Evolutionary conservation across 92 coral and sea anemone genomes (phyloP).

Genomic region (Scolanthus callimorphus): DNA sequence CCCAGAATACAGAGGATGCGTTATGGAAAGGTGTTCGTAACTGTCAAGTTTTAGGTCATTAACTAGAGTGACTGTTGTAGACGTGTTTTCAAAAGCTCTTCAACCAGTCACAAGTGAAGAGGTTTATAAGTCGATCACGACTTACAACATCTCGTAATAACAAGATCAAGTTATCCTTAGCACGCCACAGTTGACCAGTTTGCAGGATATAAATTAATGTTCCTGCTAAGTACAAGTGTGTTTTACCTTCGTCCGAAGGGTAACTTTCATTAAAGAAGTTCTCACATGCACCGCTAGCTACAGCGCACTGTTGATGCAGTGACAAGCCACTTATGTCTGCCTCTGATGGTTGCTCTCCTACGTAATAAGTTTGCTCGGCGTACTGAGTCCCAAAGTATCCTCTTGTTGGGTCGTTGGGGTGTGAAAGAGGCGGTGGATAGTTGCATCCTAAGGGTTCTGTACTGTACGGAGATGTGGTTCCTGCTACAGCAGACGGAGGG

Average conservation of each 20-base stretch:
- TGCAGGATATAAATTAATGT: too few species aligned
- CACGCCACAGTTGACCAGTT: too few species aligned
- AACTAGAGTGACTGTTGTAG: not conserved
- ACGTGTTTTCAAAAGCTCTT: constrained; percentile 1
- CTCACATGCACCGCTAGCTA: constrained; percentile 15
- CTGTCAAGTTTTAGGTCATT: not conserved
- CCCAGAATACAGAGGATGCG: too few species aligned
- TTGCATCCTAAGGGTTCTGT: constrained; percentile 6
- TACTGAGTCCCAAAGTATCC: constrained; percentile 15
- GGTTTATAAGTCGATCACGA: not conserved
- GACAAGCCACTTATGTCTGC: too few species aligned
- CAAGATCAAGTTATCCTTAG: too few species aligned
- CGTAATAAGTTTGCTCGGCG: constrained; percentile 3
- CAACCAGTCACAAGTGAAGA: constrained; percentile 2
- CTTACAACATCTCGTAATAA: not conserved
- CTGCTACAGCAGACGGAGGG: not conserved
- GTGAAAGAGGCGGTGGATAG: constrained; percentile 62
- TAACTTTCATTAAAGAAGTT: constrained; percentile 7
- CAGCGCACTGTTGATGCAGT: constrained; percentile 22
- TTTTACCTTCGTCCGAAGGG: constrained; percentile 27
- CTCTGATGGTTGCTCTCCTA: constrained; percentile 1
- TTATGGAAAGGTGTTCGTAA: too few species aligned
- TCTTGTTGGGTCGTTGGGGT: constrained; percentile 46
- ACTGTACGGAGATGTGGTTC: constrained; percentile 11
- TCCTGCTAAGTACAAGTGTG: too few species aligned